Evolutionary conservation across 2,888 invertebrate genomes (phyloP).

Genomic region (Eutolmus rufibarbis): DNA sequence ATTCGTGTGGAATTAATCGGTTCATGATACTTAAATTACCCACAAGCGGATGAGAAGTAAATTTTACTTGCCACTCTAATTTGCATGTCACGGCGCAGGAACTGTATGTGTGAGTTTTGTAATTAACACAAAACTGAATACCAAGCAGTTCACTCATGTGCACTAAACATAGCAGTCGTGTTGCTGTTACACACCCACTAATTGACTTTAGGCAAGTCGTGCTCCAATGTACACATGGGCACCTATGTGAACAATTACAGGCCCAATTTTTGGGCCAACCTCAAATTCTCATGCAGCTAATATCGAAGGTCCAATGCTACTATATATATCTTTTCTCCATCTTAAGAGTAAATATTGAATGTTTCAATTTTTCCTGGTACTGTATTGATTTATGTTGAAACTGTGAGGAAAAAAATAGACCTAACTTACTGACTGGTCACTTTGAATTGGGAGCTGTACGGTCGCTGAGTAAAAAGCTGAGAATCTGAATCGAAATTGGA

Average conservation of each 20-base stretch:
- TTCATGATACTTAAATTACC: constrained; percentile 22
- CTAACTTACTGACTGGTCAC: neutral
- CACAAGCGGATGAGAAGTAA: neutral
- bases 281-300: neutral
- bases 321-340: neutral
- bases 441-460: neutral
- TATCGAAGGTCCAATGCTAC: neutral
- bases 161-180: neutral
- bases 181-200: neutral
- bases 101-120: neutral
- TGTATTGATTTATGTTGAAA: neutral
- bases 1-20: constrained; percentile 10
- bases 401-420: neutral
- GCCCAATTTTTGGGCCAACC: neutral
- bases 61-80: constrained; percentile 4
- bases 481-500: neutral
- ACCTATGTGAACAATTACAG: neutral
- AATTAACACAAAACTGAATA: neutral
- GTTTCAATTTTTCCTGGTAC: neutral
- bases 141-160: neutral
- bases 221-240: neutral
- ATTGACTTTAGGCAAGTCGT: neutral
- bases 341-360: neutral
- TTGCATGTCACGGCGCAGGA: neutral
- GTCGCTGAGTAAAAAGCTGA: neutral